Evolutionary conservation across 1,140 invertebrate genomes (phyloP).

Genomic region (Spodoptera litura): DNA sequence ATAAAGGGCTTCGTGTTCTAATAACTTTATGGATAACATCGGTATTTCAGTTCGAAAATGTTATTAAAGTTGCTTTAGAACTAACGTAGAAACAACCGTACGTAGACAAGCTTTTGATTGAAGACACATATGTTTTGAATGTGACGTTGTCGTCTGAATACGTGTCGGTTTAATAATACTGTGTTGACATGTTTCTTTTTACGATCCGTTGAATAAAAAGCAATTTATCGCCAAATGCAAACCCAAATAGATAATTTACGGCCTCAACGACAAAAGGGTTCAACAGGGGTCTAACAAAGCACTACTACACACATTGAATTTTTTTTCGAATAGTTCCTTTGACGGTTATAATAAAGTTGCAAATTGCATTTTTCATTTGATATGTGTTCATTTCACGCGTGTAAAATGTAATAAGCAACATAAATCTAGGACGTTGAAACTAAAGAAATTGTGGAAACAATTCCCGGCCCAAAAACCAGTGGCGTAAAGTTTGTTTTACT

Average conservation of each 20-base stretch:
- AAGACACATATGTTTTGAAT: constrained; percentile 22
- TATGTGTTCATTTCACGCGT: constrained; percentile 73
- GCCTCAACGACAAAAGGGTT: constrained; percentile 72
- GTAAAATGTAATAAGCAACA: constrained; percentile 79
- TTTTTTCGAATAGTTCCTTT: constrained; percentile 65
- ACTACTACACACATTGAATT: constrained; percentile 11
- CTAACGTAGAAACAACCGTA: constrained; percentile 10
- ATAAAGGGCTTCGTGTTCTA: constrained; percentile 59
- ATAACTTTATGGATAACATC: constrained; percentile 58
- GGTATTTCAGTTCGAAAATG: constrained; percentile 46
- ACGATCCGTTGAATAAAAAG: constrained; percentile 66
- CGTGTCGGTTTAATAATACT: constrained; percentile 44
- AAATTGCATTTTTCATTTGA: constrained; percentile 68
- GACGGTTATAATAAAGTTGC: constrained; percentile 64
- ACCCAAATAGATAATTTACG: constrained; percentile 81
- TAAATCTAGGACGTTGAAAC: constrained; percentile 67
- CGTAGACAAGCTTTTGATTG: constrained; percentile 16
- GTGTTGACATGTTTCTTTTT: constrained; percentile 69
- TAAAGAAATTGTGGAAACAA: constrained; percentile 31
- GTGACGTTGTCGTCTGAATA: constrained; percentile 1
- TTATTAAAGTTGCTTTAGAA: constrained; percentile 38
- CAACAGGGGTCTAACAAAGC: constrained; percentile 41
- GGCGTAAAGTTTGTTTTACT: constrained; percentile 54
- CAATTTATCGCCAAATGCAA: constrained; percentile 81
- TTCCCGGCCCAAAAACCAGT: constrained; percentile 35